Evolutionary conservation across 2,797 vertebrate genomes (phyloP).

Genomic region (Thunnus albacares): DNA sequence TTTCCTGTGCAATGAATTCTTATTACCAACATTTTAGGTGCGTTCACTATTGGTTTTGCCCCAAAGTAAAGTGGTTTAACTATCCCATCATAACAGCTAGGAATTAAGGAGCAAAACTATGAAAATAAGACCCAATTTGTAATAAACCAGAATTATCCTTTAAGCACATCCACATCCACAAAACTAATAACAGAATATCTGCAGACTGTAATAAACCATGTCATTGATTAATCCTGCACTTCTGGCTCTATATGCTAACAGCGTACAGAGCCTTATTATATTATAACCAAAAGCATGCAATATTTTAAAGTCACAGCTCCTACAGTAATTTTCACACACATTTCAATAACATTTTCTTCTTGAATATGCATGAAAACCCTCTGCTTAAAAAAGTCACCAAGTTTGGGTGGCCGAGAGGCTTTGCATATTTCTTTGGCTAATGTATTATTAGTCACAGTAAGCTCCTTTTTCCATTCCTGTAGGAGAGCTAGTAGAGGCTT

Average conservation of each 20-base stretch:
- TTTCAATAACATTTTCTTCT: conserved; percentile 22
- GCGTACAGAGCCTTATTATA: neutral
- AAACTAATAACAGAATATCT: neutral
- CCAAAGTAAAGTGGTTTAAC: neutral
- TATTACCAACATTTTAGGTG: neutral
- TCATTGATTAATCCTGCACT: neutral
- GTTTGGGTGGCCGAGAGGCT: conserved; percentile 52
- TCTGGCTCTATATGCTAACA: neutral
- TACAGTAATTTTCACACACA: conserved; percentile 11
- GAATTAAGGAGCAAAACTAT: neutral
- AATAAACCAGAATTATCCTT: neutral
- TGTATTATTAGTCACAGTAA: conserved; percentile 62
- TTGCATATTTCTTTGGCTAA: conserved; percentile 61
- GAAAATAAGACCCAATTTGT: neutral
- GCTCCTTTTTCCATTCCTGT: conserved; percentile 37
- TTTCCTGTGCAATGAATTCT: neutral
- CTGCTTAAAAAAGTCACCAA: conserved; percentile 25
- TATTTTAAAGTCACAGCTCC: conserved; percentile 1
- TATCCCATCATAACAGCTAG: neutral
- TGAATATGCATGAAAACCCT: conserved; percentile 50
- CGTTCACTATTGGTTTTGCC: neutral
- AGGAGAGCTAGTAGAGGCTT: conserved; percentile 44
- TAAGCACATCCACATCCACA: neutral
- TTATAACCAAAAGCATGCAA: neutral
- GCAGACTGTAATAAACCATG: neutral